phyloP scores from a whole-genome alignment of 2,888 invertebrate genomes.

The Hololepta plana region DNA sequence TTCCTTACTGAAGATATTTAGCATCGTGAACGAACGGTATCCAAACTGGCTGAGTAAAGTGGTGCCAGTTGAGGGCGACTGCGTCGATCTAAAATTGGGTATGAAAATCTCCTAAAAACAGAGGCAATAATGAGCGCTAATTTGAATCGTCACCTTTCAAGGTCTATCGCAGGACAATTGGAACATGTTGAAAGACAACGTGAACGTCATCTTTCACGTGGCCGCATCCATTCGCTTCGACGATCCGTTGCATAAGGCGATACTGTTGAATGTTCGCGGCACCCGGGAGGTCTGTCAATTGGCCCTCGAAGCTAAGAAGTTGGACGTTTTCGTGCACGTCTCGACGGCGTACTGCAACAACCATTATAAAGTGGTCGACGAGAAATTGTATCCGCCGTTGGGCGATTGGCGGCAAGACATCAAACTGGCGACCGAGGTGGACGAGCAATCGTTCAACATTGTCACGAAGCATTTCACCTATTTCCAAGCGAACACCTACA shows the following conservation, averaged over 20 bases:
- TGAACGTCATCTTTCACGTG: constrained; percentile 54
- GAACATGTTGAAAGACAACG: constrained; percentile 13
- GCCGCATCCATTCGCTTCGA: constrained; percentile 76
- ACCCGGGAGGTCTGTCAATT: constrained; percentile 44
- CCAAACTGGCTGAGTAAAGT: no score
- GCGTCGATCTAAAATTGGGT: no score
- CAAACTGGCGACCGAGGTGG: constrained; percentile 40
- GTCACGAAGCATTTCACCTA: constrained; percentile 41
- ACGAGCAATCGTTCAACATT: constrained; percentile 34
- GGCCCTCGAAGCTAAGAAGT: constrained; percentile 41
- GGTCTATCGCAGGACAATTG: no score
- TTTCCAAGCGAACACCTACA: constrained; percentile 75
- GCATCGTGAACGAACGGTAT: no score
- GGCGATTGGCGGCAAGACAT: constrained; percentile 52
- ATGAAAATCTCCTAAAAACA: no score
- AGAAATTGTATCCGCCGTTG: constrained; percentile 51
- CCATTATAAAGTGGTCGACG: constrained; percentile 52
- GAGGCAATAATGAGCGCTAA: no score
- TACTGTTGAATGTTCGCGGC: constrained; percentile 44
- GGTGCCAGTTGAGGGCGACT: no score
- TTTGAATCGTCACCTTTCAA: no score
- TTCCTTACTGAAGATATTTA: no score
- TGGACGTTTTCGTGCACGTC: constrained; percentile 55
- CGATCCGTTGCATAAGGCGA: constrained; percentile 48
- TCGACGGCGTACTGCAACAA: constrained; percentile 81